A percentile compares a stretch with the other conserved stretches of the same genome.
Conservation (phyloP, 1,140 invertebrate species). For the Eufriesea mexicana region DNA sequence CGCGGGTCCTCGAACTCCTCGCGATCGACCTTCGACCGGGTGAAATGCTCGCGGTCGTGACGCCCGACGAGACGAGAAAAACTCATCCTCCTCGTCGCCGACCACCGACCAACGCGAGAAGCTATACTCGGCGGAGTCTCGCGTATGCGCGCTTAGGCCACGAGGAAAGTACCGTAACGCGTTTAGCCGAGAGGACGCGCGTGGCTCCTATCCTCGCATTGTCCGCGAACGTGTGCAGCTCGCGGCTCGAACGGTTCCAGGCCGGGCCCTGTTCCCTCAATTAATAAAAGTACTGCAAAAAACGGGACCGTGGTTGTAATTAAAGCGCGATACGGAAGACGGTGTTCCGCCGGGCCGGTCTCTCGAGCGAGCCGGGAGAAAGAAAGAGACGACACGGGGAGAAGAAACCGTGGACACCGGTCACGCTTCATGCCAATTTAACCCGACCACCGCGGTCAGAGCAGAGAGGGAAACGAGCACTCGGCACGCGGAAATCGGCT, state of each 20-base stretch:
- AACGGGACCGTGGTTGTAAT: conserved; percentile 77
- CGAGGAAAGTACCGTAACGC: conserved; percentile 61
- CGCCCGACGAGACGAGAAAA: too few relatives aligned
- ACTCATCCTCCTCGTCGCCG: too few relatives aligned
- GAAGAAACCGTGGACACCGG: conserved; percentile 73
- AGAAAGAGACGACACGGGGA: neutral
- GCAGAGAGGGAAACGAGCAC: neutral
- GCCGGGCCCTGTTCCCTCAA: conserved; percentile 64
- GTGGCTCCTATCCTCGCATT: conserved; percentile 50
- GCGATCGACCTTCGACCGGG: neutral
- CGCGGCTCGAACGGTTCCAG: conserved; percentile 28
- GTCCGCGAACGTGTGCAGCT: conserved; percentile 37
- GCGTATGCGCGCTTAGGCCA: conserved; percentile 17
- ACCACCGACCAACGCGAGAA: too few relatives aligned
- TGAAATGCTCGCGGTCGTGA: too few relatives aligned
- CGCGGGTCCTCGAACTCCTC: neutral
- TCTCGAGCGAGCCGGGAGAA: conserved; percentile 4
- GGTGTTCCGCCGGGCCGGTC: conserved; percentile 23
- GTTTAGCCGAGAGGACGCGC: conserved; percentile 47
- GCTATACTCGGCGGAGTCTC: too few relatives aligned
- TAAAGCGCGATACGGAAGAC: conserved; percentile 79
- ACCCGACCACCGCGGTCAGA: conserved; percentile 52
- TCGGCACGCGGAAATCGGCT: neutral
- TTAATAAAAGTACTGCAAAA: conserved; percentile 75
- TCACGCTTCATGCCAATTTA: conserved; percentile 81